Percentiles rank a stretch among this genome's conserved stretches.
phyloP scores from a whole-genome alignment of 2,888 invertebrate species.

The Lasioglossum vierecki region DNA sequence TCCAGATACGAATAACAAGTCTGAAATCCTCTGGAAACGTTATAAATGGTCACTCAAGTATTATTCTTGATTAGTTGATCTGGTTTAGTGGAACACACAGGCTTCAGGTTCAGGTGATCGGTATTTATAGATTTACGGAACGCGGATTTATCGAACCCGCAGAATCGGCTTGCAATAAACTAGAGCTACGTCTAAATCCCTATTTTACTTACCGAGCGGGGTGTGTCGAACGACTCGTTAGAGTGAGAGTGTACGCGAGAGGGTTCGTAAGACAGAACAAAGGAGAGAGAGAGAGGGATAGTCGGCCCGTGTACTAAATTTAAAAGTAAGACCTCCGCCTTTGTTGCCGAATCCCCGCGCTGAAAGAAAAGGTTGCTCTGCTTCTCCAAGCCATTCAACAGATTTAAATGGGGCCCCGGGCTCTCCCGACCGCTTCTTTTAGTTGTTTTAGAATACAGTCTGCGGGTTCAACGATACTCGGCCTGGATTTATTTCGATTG shows the following conservation, averaged over 20 bases:
- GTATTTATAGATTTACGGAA: slow-evolving; percentile 55
- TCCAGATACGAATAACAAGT: neutral
- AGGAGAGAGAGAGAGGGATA: slow-evolving; percentile 62
- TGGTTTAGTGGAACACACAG: neutral
- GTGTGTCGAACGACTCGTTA: slow-evolving; percentile 41
- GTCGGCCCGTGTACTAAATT: slow-evolving; percentile 81
- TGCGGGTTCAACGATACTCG: slow-evolving; percentile 64
- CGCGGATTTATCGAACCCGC: slow-evolving; percentile 65
- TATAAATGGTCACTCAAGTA: neutral
- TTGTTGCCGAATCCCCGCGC: slow-evolving; percentile 79
- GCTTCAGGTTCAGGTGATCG: slow-evolving; percentile 37
- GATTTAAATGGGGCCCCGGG: slow-evolving; percentile 78
- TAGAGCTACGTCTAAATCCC: slow-evolving; percentile 76
- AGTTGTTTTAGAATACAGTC: slow-evolving; percentile 69
- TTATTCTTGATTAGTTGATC: slow-evolving; percentile 38
- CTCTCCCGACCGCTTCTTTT: slow-evolving; percentile 61
- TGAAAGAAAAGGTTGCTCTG: slow-evolving; percentile 77
- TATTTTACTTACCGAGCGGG: slow-evolving; percentile 78
- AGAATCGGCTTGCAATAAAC: slow-evolving; percentile 75
- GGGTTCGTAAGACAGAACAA: slow-evolving; percentile 55
- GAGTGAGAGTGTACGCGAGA: slow-evolving; percentile 22
- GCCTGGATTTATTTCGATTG: slow-evolving; percentile 51
- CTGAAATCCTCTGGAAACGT: too few species aligned
- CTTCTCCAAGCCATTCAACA: slow-evolving; percentile 77
- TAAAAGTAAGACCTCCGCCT: slow-evolving; percentile 82